Percentiles rank a stretch among this genome's conserved stretches.
Conservation (phyloP, 2,113 vertebrate species). For the Psilopsiagon aymara region DNA sequence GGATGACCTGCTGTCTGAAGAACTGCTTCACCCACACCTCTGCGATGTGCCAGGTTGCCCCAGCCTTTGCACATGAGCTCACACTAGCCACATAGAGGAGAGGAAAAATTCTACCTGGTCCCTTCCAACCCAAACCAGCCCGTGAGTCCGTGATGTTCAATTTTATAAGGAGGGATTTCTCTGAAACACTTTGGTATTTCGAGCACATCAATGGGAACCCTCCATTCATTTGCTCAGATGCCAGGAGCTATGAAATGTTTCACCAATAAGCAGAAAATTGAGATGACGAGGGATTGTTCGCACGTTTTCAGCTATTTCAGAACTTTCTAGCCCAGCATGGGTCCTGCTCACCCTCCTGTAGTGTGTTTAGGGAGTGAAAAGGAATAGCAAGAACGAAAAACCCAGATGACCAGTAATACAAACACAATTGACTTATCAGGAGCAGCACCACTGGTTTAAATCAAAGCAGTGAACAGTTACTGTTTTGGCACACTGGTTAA, state of each 20-base stretch:
- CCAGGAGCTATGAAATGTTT: neutral
- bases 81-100: fast-evolving
- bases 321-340: neutral
- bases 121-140: neutral
- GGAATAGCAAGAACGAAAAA: neutral
- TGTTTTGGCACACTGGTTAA: neutral
- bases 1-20: neutral
- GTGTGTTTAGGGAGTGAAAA: fast-evolving
- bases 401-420: neutral
- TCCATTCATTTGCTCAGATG: neutral
- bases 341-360: neutral
- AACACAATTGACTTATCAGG: neutral
- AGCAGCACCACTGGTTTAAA: neutral
- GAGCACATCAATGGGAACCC: neutral
- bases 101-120: neutral
- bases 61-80: neutral
- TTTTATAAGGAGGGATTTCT: neutral
- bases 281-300: neutral
- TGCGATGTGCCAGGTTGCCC: neutral
- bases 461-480: neutral
- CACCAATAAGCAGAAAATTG: neutral
- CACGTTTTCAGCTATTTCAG: neutral
- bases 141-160: neutral
- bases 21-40: neutral
- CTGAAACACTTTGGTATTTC: neutral